These are phyloP conservation scores for Perca flavescens DNA, from an alignment of 2,113 vertebrate genomes.

Conservation along the genomic window DNA sequence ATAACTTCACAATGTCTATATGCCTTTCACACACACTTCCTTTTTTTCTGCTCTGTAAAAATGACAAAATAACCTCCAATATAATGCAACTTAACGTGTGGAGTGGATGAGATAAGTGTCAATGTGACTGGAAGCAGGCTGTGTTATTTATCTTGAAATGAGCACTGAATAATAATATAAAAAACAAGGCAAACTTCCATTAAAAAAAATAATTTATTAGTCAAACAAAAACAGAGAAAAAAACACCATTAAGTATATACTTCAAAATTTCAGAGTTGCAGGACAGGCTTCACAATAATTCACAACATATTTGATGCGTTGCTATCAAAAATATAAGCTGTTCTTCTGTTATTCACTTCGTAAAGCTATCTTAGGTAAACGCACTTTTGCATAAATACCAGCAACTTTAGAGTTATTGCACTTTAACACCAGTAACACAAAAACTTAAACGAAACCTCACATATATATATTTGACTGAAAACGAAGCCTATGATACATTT, in stretches of 20 bases:
- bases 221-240: neutral
- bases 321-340: neutral
- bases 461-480: neutral
- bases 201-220: neutral
- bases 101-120: neutral
- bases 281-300: neutral
- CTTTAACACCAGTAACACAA: slow-evolving; percentile 27
- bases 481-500: neutral
- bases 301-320: neutral
- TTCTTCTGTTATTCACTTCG: slow-evolving; percentile 22
- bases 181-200: neutral
- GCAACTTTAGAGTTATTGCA: slow-evolving; percentile 46
- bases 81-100: neutral
- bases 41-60: neutral
- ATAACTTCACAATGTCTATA: neutral
- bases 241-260: neutral
- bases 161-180: neutral
- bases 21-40: neutral
- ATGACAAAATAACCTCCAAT: neutral
- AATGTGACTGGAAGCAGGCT: neutral
- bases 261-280: slow-evolving; percentile 1
- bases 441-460: neutral
- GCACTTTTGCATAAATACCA: neutral
- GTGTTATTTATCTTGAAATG: slow-evolving; percentile 18
- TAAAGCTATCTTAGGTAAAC: slow-evolving; percentile 14